A percentile compares a stretch with the other conserved stretches of the same genome.
Conservation (phyloP, 2,888 invertebrate species). For the Brachylomia viminalis region DNA sequence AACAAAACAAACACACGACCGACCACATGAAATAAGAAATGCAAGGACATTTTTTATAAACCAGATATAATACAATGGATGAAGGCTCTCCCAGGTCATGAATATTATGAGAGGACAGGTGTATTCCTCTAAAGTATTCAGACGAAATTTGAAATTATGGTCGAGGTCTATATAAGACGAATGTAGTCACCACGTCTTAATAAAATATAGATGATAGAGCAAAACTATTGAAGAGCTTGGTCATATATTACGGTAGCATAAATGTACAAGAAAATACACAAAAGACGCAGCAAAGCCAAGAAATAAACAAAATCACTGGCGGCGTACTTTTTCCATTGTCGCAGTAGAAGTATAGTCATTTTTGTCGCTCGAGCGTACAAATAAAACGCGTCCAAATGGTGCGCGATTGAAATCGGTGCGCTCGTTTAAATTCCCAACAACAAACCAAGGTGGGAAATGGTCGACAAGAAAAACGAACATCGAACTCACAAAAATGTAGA, state of each 20-base stretch:
- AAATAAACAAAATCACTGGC: conserved; percentile 63
- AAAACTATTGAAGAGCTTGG: conserved; percentile 31
- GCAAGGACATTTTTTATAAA: conserved; percentile 76
- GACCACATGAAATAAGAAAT: conserved; percentile 74
- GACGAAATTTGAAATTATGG: conserved; percentile 29
- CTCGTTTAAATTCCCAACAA: conserved; percentile 86
- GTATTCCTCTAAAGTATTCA: conserved; percentile 36
- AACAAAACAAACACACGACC: conserved; percentile 74
- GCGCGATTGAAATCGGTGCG: conserved; percentile 79
- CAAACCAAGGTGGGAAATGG: conserved; percentile 85
- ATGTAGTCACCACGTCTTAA: conserved; percentile 13
- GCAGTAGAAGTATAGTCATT: conserved; percentile 71
- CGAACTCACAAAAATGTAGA: conserved; percentile 83
- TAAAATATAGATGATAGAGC: conserved; percentile 31
- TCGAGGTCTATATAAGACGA: conserved; percentile 5
- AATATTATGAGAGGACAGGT: conserved; percentile 61
- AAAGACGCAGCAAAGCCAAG: conserved; percentile 62
- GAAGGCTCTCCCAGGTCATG: conserved; percentile 50
- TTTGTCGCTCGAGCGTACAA: conserved; percentile 75
- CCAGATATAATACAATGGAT: conserved; percentile 77
- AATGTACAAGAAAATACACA: conserved; percentile 65
- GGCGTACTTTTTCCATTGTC: conserved; percentile 74
- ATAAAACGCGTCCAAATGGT: conserved; percentile 71
- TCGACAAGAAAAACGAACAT: conserved; percentile 80
- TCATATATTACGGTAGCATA: conserved; percentile 57